These are phyloP conservation scores for Nebria brevicollis DNA, from an alignment of 2,888 invertebrate genomes.

Conservation along the genomic window DNA sequence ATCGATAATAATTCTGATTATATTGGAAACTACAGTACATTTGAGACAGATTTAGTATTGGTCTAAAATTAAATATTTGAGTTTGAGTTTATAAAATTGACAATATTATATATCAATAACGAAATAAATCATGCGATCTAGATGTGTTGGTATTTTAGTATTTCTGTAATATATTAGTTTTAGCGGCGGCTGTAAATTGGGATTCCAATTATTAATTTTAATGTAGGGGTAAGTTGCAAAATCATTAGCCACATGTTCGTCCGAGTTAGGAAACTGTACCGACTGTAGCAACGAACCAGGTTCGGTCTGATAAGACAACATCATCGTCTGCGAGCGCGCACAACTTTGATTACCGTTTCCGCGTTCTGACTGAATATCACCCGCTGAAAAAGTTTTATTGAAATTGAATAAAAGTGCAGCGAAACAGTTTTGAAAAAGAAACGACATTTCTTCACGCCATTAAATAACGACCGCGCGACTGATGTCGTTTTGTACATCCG, in stretches of 20 bases:
- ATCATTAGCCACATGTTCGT: conserved; percentile 40
- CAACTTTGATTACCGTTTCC: background rate
- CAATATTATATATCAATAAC: no score
- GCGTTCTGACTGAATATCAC: background rate
- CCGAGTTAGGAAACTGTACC: conserved; percentile 26
- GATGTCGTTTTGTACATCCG: conserved; percentile 8
- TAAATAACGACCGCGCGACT: background rate
- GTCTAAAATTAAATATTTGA: no score
- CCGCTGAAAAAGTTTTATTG: conserved; percentile 33
- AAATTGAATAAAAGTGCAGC: conserved; percentile 37
- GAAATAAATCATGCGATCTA: no score
- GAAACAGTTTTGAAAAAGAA: conserved; percentile 9
- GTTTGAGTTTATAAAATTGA: no score
- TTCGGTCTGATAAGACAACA: background rate
- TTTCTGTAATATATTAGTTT: background rate
- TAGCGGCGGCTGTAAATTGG: background rate
- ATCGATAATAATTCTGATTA: no score
- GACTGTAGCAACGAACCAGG: background rate
- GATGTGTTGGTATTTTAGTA: no score
- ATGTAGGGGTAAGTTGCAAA: conserved; percentile 36
- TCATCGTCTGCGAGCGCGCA: background rate
- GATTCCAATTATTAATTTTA: conserved; percentile 39
- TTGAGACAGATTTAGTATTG: no score
- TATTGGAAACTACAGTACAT: no score
- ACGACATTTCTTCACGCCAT: conserved; percentile 6